Base-by-base conservation (phyloP, 2,888 invertebrate genomes). In the Ochropleura leucogaster region DNA sequence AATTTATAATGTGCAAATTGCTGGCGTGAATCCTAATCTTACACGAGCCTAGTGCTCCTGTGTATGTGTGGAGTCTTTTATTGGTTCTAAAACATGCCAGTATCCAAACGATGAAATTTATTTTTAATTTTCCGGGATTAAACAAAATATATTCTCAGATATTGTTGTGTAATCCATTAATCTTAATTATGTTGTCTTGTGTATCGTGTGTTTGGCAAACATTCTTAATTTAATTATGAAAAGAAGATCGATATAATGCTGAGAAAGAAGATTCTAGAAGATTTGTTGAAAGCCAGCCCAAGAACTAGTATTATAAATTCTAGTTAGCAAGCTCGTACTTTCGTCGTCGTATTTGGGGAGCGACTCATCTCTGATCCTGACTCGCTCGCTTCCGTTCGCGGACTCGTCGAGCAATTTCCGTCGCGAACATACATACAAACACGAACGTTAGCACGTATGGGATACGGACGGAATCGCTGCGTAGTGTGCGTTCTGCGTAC, bases 351-450 rank as follows among this genome's bases (percentile, higher is more conserved):
- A 79, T 88, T 87, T 76, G 72, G 81, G 78, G 72, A 79, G 84
- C 74, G 63, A 85, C 80, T 85, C 87, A 85, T 89, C 86, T 85
- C 84, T 84, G 80, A 75, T 80, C 82, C 85, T 72, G 81, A 83
- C 80, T 82, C 82, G 78, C 76, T 81, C 79, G 83, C 85, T 92
- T 92, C 93, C 93, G 90, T 77, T 90, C 79, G 85, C 87, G 82
- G 84, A 89, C 89, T 91, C 90, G 91, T 91, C 87, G 82, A 77
- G 90, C 90, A 93, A 94, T 94, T 93, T 94, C 94, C 94, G 92
- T 84, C 87, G 75, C 76, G 59, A 51, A 42, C 53, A 53, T 47
- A 73, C 40, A 30, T 51, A 55, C 46, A 75, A 69, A 79, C 78
- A 75, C 49, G 49, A 51, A 75, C 55, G 18, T 75, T 68, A 47